Evolutionary conservation across 2,113 vertebrate species (phyloP).

Genomic region (Stercorarius parasiticus): DNA sequence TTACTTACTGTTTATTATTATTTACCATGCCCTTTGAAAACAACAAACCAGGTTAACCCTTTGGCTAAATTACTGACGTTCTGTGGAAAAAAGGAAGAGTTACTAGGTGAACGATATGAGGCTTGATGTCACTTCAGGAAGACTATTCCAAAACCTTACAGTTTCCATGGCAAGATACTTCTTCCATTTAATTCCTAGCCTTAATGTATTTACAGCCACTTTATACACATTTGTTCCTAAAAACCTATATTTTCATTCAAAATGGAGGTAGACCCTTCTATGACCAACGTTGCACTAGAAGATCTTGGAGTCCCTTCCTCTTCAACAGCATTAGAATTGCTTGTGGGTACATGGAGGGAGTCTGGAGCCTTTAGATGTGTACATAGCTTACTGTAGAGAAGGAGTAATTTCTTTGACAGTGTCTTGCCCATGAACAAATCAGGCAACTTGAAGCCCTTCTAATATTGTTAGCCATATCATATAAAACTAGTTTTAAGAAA

Average conservation of each 20-base stretch:
- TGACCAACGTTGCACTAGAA: background rate
- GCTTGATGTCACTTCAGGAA: background rate
- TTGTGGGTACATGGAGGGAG: background rate
- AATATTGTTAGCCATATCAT: background rate
- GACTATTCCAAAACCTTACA: background rate
- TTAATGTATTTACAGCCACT: background rate
- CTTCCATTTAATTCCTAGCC: background rate
- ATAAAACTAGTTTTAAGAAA: background rate
- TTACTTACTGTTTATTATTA: background rate
- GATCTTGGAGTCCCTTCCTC: background rate
- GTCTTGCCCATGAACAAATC: background rate
- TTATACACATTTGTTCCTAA: background rate
- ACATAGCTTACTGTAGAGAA: accelerated
- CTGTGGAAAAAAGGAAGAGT: background rate
- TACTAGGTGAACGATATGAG: background rate
- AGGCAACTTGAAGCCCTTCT: background rate
- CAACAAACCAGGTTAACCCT: background rate
- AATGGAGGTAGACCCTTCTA: background rate
- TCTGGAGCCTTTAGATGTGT: background rate
- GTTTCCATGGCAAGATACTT: background rate
- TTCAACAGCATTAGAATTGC: background rate
- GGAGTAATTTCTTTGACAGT: background rate
- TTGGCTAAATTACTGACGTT: background rate
- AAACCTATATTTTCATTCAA: background rate
- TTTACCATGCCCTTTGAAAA: background rate